These are phyloP conservation scores for Ceratosolen fusciceps DNA, from an alignment of 1,140 invertebrate species.

Conservation along the genomic window DNA sequence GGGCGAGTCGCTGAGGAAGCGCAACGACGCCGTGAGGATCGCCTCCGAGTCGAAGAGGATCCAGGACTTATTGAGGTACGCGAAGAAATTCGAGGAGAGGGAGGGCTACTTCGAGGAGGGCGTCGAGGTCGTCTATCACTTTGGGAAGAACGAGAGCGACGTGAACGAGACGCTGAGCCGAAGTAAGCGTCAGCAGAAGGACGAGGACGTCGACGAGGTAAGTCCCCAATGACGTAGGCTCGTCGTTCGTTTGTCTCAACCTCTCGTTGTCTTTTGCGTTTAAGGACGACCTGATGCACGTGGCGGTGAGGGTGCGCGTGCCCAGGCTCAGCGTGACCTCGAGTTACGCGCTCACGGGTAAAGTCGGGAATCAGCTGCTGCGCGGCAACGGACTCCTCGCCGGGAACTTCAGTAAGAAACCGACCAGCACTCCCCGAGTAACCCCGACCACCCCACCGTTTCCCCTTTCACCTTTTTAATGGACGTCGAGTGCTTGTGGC, in stretches of 20 bases:
- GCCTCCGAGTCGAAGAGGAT: slow-evolving; percentile 59
- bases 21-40: slow-evolving; percentile 60
- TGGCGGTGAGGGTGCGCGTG: slow-evolving; percentile 64
- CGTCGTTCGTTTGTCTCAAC: neutral
- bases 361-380: slow-evolving; percentile 62
- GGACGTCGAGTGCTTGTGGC: neutral
- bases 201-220: slow-evolving; percentile 59
- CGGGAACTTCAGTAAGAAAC: slow-evolving; percentile 67
- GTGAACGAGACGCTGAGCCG: too few relatives aligned
- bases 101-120: slow-evolving; percentile 69
- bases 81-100: slow-evolving; percentile 63
- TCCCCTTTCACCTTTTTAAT: neutral
- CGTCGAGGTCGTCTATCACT: slow-evolving; percentile 68
- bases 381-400: slow-evolving; percentile 62
- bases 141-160: slow-evolving; percentile 55
- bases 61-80: slow-evolving; percentile 64
- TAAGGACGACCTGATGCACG: slow-evolving; percentile 68
- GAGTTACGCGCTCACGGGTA: slow-evolving; percentile 63
- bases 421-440: neutral
- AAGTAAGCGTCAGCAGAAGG: slow-evolving; percentile 65
- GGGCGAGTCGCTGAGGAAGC: slow-evolving; percentile 62
- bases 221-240: neutral
- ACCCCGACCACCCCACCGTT: too few relatives aligned
- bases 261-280: slow-evolving; percentile 1
- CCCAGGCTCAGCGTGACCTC: slow-evolving; percentile 63